Evolutionary conservation across 30 jellyfish, hydroid and myxozoan species (phyloP).

Genomic region (Haliclystus octoradiatus): DNA sequence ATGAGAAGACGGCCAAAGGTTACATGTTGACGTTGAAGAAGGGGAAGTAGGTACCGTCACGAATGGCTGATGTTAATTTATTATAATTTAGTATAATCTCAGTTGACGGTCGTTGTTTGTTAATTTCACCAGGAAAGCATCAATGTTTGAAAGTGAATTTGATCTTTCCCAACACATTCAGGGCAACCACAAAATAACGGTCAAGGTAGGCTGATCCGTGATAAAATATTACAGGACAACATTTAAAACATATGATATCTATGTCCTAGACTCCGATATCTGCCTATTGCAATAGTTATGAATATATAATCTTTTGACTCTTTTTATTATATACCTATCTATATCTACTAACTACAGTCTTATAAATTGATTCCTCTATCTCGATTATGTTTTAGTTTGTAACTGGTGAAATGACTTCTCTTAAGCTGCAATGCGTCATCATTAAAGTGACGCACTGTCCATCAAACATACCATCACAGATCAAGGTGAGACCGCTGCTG

Average conservation of each 20-base stretch:
- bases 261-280: too few species aligned
- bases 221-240: too few species aligned
- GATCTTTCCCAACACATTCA: slow-evolving; percentile 55
- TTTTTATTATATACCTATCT: background rate
- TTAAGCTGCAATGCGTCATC: slow-evolving; percentile 56
- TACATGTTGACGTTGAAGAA: slow-evolving; percentile 55
- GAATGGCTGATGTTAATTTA: background rate
- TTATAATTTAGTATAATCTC: too few species aligned
- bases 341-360: background rate
- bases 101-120: too few species aligned
- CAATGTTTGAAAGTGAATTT: slow-evolving; percentile 62
- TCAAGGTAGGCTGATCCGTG: slow-evolving; percentile 45
- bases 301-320: background rate
- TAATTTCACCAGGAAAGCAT: slow-evolving; percentile 42
- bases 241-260: too few species aligned
- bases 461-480: background rate
- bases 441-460: slow-evolving; percentile 45
- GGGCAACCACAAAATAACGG: slow-evolving; percentile 45
- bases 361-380: background rate
- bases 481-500: background rate
- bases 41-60: slow-evolving; percentile 58
- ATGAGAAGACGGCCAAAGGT: slow-evolving; percentile 83
- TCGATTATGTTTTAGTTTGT: slow-evolving; percentile 43
- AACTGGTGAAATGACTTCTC: too few species aligned
- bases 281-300: too few species aligned